Base-by-base conservation (phyloP, 2,797 vertebrate genomes). In the Luscinia luscinia region DNA sequence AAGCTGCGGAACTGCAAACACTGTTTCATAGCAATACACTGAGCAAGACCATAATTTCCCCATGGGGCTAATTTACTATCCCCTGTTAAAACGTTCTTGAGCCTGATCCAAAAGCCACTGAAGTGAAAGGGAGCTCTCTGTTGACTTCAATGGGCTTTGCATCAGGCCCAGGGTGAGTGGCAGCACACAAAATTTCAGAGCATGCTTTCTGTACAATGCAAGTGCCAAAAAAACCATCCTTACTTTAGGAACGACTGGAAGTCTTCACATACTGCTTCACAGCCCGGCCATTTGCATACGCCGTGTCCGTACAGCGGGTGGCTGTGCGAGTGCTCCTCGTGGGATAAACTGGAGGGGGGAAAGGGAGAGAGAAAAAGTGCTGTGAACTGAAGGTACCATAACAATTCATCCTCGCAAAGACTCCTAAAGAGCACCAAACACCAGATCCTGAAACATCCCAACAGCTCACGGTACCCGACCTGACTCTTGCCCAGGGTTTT, bases 241-340 rank as follows among this genome's bases (percentile, higher is more conserved):
- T 98, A 99, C 99, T 99, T 99, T 96, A 99, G 98, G 97, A 99
- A 99, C 32, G 98, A 99, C 16, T 99, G 98, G 98, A 99, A 99
- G 94, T 99, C 99, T 73, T 99, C 99, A 69, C 99, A 99, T 63
- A 99, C 98, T 2, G 99, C 99, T 98, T 99, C 99, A 70, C 99
- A 99, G 96, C 99, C 99, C 0, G 99, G 99, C 99, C 99, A 99
- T 96, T 99, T 99, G 98, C 99, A 99, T 41, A 99, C 99, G 0
- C 99, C 99, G 24, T 99, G 99, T 93, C 99, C 99, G 4, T 99
- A 99, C 84, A 99, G 99, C 20, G 99, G 99, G 91, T 99, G 99
- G 96, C 98, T 98, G 96, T 99, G 98, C 30, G 98, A 98, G 81
- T 97, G 98, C 86, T 99, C 99, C 89, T 99, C 99, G 24, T 99